Percentiles rank a stretch among this genome's conserved stretches.
Evolutionary conservation across 2,113 vertebrate genomes (phyloP).

Genomic region (Leptobrachium leishanense): DNA sequence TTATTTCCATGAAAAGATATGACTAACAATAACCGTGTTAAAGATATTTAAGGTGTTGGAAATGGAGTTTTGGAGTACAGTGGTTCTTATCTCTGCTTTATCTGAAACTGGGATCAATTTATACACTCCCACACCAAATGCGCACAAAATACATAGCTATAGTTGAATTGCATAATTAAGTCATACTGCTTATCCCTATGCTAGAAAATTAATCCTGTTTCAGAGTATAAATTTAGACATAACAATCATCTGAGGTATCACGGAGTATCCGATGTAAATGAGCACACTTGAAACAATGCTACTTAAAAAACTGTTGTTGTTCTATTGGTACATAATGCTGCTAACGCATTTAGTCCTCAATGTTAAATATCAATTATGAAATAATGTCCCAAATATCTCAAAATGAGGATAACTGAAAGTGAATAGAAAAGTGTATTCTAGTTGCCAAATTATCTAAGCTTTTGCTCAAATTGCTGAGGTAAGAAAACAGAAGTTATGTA

Average conservation of each 20-base stretch:
- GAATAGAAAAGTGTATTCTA: background rate
- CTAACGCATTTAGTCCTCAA: too few species aligned
- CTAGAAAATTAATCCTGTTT: background rate
- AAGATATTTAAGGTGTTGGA: background rate
- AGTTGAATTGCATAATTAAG: background rate
- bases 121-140: background rate
- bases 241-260: too few species aligned
- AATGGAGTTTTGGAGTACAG: too few species aligned
- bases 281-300: too few species aligned
- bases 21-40: background rate
- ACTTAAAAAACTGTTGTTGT: too few species aligned
- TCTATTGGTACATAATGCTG: too few species aligned
- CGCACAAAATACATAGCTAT: background rate
- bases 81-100: background rate
- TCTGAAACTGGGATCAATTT: background rate
- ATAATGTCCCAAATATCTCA: too few species aligned
- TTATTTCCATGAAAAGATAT: too few species aligned
- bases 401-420: too few species aligned
- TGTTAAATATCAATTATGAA: too few species aligned
- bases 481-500: too few species aligned
- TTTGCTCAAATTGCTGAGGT: background rate
- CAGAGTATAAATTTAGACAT: background rate
- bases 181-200: background rate
- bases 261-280: too few species aligned
- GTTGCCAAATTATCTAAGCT: background rate